Conservation (phyloP, 1,140 invertebrate species). For the Gonioctena quinquepunctata region DNA sequence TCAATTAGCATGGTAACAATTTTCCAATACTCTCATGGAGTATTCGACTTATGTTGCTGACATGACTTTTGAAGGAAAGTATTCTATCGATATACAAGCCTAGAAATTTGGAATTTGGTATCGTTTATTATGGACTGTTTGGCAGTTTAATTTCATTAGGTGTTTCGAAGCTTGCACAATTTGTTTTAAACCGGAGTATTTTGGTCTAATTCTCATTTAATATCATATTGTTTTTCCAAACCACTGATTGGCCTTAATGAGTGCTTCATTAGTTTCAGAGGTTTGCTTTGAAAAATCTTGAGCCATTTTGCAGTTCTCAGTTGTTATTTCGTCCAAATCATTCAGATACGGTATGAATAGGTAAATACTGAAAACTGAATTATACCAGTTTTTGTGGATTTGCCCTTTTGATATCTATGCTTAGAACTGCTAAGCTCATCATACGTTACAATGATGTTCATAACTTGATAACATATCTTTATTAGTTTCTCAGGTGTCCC, state of each 20-base stretch:
- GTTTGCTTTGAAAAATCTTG: not conserved
- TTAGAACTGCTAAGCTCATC: not conserved
- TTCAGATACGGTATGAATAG: too few relatives aligned
- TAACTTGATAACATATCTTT: not conserved
- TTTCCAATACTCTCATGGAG: not conserved
- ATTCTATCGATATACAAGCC: not conserved
- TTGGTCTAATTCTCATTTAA: not conserved
- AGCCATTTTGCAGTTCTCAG: not conserved
- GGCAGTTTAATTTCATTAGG: not conserved
- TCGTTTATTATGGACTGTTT: not conserved
- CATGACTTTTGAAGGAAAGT: not conserved
- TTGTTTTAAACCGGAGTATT: not conserved
- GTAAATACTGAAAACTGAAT: not conserved
- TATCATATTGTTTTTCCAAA: not conserved
- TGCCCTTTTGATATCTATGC: not conserved
- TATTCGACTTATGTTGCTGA: not conserved
- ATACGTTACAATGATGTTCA: not conserved
- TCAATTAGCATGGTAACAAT: not conserved
- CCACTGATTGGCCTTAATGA: too few relatives aligned
- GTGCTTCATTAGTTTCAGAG: too few relatives aligned
- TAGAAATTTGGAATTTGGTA: not conserved
- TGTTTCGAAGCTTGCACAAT: not conserved
- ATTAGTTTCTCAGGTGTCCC: too few relatives aligned
- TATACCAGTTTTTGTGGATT: not conserved
- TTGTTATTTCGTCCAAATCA: not conserved